Evolutionary conservation across 92 coral and sea anemone species (phyloP), one percentile per base, ranked within the genome.

Genomic region (Bergia puertoricense): DNA sequence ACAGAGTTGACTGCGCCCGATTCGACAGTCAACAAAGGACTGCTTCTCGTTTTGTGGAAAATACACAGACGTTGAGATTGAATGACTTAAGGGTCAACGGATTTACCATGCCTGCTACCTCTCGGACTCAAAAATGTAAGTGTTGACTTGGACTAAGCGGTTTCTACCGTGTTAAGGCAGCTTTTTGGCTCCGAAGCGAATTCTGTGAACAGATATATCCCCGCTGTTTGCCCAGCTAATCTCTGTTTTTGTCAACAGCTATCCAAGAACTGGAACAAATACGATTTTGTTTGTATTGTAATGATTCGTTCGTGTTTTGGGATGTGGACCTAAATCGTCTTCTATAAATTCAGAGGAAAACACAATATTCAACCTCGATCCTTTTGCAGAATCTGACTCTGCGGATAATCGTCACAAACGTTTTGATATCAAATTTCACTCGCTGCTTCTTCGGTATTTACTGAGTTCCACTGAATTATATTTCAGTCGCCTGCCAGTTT

Each of bases 191-290:
- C 59, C 42, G 44, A 83, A 68, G 77, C 62, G 76, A 23, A 4
- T 66, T 82, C 38, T 66, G n/a, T 67, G 86, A 68, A 45, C 86
- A 83, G 77, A 48, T 71, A 84, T 23, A 39, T 38, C 79, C 74
- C n/a, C 14, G 66, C 23, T 45, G 78, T 45, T 69, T 54, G 54
- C 79, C 45, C 15, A 50, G 77, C 30, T 71, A 44, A 73, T 69
- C 87, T 84, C 87, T 84, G 87, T 84, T 84, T 84, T 51, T 71
- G 66, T 84, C 79, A 71, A 36, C 79, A 84, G 77, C 36, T 45
- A 46, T n/a, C 15, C 87, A 39, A 71, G 30, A 48, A 11, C 45
- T 43, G 65, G 39, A 71, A 84, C 45, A 38, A 84, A 36, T 45
- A 43, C 77, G 43, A 36, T 71, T 48, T 71, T 46, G 46, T 84